Conservation (phyloP, 2,797 vertebrate genomes). For the Spea hammondii region DNA sequence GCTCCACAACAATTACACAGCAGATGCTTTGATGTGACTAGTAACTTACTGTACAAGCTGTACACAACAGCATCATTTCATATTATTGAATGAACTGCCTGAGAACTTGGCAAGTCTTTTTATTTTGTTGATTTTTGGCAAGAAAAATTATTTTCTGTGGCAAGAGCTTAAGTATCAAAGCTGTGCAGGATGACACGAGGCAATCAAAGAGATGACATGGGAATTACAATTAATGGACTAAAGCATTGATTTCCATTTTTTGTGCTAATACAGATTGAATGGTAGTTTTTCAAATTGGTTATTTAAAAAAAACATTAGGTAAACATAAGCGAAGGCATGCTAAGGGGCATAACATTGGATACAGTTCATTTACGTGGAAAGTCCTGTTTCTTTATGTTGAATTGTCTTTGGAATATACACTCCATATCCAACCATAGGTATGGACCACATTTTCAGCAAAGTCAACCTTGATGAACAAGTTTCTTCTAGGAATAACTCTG, state of each 20-base stretch:
- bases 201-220: not conserved
- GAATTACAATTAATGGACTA: not conserved
- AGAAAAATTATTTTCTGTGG: not conserved
- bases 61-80: slow-evolving; percentile 30
- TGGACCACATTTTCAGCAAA: no score
- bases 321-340: no score
- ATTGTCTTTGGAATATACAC: no score
- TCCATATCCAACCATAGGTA: no score
- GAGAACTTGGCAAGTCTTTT: slow-evolving; percentile 37
- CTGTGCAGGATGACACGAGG: not conserved
- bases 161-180: slow-evolving; percentile 11
- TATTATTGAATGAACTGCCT: slow-evolving; percentile 28
- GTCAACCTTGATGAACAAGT: no score
- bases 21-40: slow-evolving; percentile 45
- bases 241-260: not conserved
- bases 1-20: slow-evolving; percentile 38
- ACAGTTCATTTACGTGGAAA: no score
- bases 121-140: slow-evolving; percentile 18
- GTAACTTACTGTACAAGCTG: slow-evolving; percentile 31
- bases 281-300: not conserved
- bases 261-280: not conserved
- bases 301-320: no score
- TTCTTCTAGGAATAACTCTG: no score
- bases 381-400: no score
- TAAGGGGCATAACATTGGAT: no score